Evolutionary conservation across 1,140 invertebrate genomes (phyloP), one percentile per base, ranked within the genome.

Genomic region (Melitaea cinxia): DNA sequence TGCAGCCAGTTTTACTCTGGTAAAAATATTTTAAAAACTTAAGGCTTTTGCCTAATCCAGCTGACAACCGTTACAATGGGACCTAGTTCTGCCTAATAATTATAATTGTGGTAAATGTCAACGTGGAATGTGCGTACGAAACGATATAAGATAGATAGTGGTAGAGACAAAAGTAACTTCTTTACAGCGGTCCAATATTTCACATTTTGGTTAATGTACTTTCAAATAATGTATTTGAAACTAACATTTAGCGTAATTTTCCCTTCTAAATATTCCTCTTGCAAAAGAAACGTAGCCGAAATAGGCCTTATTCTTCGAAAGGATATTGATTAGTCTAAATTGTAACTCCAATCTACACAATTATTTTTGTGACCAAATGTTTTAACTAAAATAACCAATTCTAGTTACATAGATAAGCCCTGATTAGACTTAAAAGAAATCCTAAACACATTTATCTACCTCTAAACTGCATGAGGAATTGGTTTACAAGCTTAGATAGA

Each of bases 51-150:
- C 72, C 75, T 72, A 58, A 24, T 59, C 59, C 63, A 59, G 56
- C 55, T 24, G 47, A 42, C 5, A 56, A 56, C 65, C 65, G 64
- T 57, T 75, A 86, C 74, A 76, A 80, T 78, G 82, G 84, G 84
- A 87, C 84, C 82, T 81, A 87, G 78, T 77, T 77, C 74, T 85
- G 82, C 84, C 84, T 85, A 77, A 71, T 72, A 71, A 73, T 72
- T 56, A 39, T 64, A 65, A 56, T 67, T 57, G 63, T 70, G 52
- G 35, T 70, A 61, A 71, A 50, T 73, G 42, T 70, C 58, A 56
- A 58, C 33, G 24, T 50, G 28, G 39, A 23, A 52, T 57, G 33
- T 30, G 33, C 58, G 21, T 21, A 49, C 12, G 5, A 17, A 42
- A 42, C 4, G 14, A 42, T 7, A 42, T 17, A 45, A 14, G 5